phyloP scores from a whole-genome alignment of 2,113 vertebrate species.

The Xerus inauris region DNA sequence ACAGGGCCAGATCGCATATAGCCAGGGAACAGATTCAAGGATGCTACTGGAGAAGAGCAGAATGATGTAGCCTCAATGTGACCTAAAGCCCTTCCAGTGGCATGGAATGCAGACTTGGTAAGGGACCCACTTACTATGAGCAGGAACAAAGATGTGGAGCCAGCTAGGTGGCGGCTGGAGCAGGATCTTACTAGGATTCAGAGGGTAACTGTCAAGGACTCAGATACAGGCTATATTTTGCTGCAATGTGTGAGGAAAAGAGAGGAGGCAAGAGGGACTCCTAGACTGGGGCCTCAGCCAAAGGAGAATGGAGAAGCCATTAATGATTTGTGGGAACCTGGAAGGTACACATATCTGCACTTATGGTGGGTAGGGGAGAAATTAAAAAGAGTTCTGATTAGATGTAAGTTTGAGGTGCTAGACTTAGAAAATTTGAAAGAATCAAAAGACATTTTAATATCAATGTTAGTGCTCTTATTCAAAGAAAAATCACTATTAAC shows the following conservation, averaged over 20 bases:
- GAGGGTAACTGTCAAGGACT: background rate
- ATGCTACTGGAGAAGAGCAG: background rate
- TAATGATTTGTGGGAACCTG: background rate
- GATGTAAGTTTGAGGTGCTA: background rate
- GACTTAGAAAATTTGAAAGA: background rate
- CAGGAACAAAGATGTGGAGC: background rate
- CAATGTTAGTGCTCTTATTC: background rate
- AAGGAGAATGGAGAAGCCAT: background rate
- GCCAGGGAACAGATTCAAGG: background rate
- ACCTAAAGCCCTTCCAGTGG: background rate
- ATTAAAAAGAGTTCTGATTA: background rate
- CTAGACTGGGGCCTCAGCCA: background rate
- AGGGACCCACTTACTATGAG: background rate
- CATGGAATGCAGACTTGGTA: background rate
- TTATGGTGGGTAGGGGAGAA: background rate
- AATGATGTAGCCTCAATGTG: background rate
- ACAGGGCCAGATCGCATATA: background rate
- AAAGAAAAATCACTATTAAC: slow-evolving; percentile 8
- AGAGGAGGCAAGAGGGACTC: background rate
- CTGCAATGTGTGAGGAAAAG: background rate
- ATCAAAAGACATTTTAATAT: background rate
- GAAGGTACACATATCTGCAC: background rate
- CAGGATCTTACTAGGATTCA: background rate
- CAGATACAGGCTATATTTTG: background rate
- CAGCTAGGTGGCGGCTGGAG: background rate